These are phyloP conservation scores for Panthera tigris DNA, from an alignment of 2,113 vertebrate species.

Conservation along the genomic window DNA sequence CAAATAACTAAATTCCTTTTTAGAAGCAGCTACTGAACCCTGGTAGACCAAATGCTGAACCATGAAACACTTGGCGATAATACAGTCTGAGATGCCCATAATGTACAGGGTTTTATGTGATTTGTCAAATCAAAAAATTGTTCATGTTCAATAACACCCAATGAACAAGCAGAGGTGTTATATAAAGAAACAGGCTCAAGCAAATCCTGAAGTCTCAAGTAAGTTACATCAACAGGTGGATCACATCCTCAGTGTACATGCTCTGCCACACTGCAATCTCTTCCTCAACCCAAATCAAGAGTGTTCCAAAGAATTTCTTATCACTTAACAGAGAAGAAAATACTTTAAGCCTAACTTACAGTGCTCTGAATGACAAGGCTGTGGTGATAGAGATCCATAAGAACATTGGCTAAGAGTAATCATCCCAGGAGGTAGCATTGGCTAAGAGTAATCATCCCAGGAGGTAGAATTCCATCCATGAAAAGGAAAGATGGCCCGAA, in stretches of 20 bases:
- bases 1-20: background rate
- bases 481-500: background rate
- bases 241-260: background rate
- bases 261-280: background rate
- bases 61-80: background rate
- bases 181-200: background rate
- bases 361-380: background rate
- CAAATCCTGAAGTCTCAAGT: background rate
- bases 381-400: background rate
- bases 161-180: background rate
- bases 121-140: background rate
- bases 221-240: background rate
- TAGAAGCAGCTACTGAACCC: background rate
- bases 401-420: background rate
- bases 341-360: background rate
- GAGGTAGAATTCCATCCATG: background rate
- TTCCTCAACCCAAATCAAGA: background rate
- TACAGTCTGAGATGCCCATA: background rate
- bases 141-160: background rate
- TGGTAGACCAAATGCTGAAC: background rate
- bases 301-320: background rate
- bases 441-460: background rate
- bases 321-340: background rate
- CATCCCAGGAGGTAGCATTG: background rate
- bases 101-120: background rate